Conservation (phyloP, 2,113 vertebrate genomes). For the Helogale parvula region DNA sequence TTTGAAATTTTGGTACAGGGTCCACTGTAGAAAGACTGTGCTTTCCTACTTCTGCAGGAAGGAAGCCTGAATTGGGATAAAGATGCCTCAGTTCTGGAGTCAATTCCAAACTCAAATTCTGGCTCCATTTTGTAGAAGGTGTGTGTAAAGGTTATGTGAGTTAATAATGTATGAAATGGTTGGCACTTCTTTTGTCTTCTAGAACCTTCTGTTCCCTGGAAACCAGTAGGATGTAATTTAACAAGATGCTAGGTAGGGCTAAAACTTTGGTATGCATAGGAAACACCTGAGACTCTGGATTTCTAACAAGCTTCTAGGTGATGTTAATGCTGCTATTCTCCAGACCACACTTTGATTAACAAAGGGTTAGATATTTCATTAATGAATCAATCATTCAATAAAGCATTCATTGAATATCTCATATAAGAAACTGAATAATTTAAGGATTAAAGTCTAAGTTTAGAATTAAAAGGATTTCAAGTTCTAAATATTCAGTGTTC, state of each 20-base stretch:
- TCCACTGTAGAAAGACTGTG: background rate
- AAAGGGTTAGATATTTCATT: background rate
- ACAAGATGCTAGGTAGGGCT: background rate
- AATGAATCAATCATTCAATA: background rate
- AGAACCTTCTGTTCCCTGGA: background rate
- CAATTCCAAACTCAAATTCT: background rate
- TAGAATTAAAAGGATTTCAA: background rate
- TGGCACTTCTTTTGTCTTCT: background rate
- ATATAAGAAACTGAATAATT: background rate
- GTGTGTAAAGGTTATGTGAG: background rate
- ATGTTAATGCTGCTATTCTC: background rate
- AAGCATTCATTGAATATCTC: background rate
- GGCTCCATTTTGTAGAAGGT: background rate
- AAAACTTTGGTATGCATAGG: background rate
- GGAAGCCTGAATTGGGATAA: background rate
- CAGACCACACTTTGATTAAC: background rate
- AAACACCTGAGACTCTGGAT: background rate
- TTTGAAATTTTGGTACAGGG: background rate
- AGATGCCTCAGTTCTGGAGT: background rate
- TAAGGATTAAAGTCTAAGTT: background rate
- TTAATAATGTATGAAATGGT: background rate
- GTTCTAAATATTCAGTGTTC: background rate
- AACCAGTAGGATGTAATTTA: background rate
- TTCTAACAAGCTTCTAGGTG: background rate
- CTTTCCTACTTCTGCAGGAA: background rate